A percentile compares a stretch with the other conserved stretches of the same genome.
Evolutionary conservation across 1,140 invertebrate genomes (phyloP).

Genomic region (Leptinotarsa lineolata): DNA sequence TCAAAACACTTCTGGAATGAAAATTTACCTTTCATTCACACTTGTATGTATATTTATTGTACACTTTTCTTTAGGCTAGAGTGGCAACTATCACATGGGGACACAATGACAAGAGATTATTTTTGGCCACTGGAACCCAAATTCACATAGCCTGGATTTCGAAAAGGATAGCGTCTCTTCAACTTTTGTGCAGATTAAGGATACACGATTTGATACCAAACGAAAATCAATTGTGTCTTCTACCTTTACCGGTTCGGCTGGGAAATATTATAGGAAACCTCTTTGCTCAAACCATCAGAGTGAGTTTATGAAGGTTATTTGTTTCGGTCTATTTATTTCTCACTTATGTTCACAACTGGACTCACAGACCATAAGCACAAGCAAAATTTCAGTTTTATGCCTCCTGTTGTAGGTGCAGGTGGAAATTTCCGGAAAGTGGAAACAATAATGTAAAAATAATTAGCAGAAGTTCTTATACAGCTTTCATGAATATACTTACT

Average conservation of each 20-base stretch:
- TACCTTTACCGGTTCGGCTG: constrained; percentile 86
- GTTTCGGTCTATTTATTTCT: neutral
- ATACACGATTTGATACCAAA: constrained; percentile 66
- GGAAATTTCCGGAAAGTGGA: too few relatives aligned
- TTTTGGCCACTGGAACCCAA: constrained; percentile 87
- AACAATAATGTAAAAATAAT: too few relatives aligned
- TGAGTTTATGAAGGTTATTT: constrained; percentile 56
- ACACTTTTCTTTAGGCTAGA: constrained; percentile 65
- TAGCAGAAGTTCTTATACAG: too few relatives aligned
- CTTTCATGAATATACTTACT: too few relatives aligned
- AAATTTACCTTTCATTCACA: too few relatives aligned
- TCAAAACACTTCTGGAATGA: too few relatives aligned
- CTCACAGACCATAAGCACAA: too few relatives aligned
- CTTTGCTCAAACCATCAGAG: constrained; percentile 94
- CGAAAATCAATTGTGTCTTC: constrained; percentile 64
- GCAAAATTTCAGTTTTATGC: too few relatives aligned
- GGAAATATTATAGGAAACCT: constrained; percentile 83
- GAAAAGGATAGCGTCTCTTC: constrained; percentile 84
- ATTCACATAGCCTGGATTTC: constrained; percentile 93
- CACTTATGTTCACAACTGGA: too few relatives aligned
- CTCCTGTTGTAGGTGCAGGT: too few relatives aligned
- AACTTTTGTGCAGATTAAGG: constrained; percentile 81
- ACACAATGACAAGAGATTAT: constrained; percentile 92
- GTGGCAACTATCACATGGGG: constrained; percentile 96
- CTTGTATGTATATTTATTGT: too few relatives aligned